Evolutionary conservation across 2,888 invertebrate species (phyloP), one percentile per base, ranked within the genome.

Genomic region (Fabriciana adippe): DNA sequence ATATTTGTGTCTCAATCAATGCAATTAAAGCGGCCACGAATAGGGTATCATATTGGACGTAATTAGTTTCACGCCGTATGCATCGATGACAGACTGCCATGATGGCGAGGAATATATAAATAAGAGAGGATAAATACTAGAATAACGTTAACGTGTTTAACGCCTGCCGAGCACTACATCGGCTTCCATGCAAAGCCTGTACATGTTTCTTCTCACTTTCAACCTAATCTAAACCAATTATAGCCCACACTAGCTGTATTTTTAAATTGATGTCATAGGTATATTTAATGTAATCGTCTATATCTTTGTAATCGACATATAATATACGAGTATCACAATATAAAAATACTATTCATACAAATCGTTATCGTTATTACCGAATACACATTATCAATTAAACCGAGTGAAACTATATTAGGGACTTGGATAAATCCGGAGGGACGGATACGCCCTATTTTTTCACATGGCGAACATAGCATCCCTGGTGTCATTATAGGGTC

Each of bases 1-100:
- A 92, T 92, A 91, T 90, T 89, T 87, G 86, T 90, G 90, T 91
- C 89, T 91, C 89, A 90, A 91, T 92, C 90, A 90, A 87, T 83
- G 88, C 89, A 90, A 92, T 92, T 90, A 90, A 85, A 85, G 85
- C 82, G 80, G 81, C 79, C 84, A 81, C 78, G 75, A 77, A 80
- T 78, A 83, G 78, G 83, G 83, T 83, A 80, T 81, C 84, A 82
- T 82, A 83, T 85, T 84, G 84, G 79, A 74, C 81, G 85, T 90
- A 90, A 90, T 92, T 90, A 90, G 90, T 87, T 89, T 85, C 86
- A 83, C 87, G 80, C 84, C 83, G 81, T 66, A 26, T 50, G 53
- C 47, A 61, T 76, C 83, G 81, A 51, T 6, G 6, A 47, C 48
- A 3, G 5, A 50, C 76, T 81, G 81, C 74, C 69, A 69, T 76